Evolutionary conservation across 2,888 invertebrate species (phyloP).

Genomic region (Antheraea yamamai): DNA sequence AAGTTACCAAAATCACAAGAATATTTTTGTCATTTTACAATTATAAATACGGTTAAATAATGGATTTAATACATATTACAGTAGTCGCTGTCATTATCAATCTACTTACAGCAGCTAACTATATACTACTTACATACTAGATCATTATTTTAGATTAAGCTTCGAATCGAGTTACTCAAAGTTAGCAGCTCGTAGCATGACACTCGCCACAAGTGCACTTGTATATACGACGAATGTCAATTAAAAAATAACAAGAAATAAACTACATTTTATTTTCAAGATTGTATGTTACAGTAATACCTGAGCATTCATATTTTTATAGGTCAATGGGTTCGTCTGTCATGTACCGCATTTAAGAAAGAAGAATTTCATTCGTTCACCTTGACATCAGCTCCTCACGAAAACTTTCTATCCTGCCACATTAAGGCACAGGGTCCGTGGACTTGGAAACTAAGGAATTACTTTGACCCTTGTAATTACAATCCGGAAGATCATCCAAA

Average conservation of each 20-base stretch:
- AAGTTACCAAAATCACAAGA: too few species aligned
- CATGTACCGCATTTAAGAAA: constrained; percentile 94
- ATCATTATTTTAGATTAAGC: too few species aligned
- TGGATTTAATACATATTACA: too few species aligned
- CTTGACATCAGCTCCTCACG: constrained; percentile 96
- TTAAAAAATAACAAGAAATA: not conserved
- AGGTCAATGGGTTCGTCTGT: constrained; percentile 96
- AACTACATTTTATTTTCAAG: not conserved
- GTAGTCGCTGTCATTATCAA: too few species aligned
- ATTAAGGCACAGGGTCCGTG: constrained; percentile 95
- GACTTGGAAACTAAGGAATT: constrained; percentile 98
- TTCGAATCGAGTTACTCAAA: too few species aligned
- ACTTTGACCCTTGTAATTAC: constrained; percentile 96
- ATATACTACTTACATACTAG: too few species aligned
- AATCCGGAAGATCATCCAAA: constrained; percentile 93
- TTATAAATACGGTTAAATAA: too few species aligned
- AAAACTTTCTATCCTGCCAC: constrained; percentile 96
- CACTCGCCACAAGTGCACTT: too few species aligned
- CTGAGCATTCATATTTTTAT: not conserved
- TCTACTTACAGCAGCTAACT: too few species aligned
- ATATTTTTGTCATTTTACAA: too few species aligned
- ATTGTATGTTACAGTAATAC: not conserved
- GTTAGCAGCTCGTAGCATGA: too few species aligned
- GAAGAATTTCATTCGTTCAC: constrained; percentile 98
- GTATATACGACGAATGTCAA: too few species aligned